phyloP scores from a whole-genome alignment of 53 echinoderm and acorn worm genomes.

The Patiria pectinifera region DNA sequence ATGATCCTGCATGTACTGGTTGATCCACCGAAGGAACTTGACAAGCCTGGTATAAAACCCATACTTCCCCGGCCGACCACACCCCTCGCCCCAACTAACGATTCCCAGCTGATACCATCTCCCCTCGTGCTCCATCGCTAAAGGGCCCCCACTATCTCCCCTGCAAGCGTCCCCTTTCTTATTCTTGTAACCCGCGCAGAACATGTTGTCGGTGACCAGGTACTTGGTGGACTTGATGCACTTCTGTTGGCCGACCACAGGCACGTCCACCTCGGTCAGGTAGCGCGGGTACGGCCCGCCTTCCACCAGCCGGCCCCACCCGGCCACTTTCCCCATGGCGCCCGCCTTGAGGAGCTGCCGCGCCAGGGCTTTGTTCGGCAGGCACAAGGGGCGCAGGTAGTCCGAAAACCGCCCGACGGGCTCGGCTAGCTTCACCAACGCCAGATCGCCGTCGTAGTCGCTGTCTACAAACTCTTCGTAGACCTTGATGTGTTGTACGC shows the following conservation, averaged over 20 bases:
- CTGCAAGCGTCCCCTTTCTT: slow-evolving; percentile 80
- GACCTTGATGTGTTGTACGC: slow-evolving; percentile 72
- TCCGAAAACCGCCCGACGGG: slow-evolving; percentile 80
- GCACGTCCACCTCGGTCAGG: slow-evolving; percentile 80
- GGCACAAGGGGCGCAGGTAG: slow-evolving; percentile 85
- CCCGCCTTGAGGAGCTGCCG: slow-evolving; percentile 54
- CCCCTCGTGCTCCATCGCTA: slow-evolving; percentile 60
- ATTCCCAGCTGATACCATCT: slow-evolving; percentile 83
- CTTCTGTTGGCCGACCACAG: slow-evolving; percentile 67
- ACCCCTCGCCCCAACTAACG: slow-evolving; percentile 97
- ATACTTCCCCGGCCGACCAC: slow-evolving; percentile 72
- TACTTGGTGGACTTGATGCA: slow-evolving; percentile 71
- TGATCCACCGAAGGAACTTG: slow-evolving; percentile 84
- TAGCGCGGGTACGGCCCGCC: slow-evolving; percentile 68
- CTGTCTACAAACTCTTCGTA: slow-evolving; percentile 59
- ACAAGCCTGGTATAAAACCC: slow-evolving; percentile 87
- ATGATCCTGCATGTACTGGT: slow-evolving; percentile 39
- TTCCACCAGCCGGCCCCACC: slow-evolving; percentile 68
- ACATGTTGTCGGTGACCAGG: slow-evolving; percentile 82
- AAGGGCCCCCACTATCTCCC: slow-evolving; percentile 92
- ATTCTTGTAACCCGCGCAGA: slow-evolving; percentile 82
- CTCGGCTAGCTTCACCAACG: slow-evolving; percentile 76
- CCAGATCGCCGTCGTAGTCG: slow-evolving; percentile 79
- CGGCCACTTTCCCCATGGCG: slow-evolving; percentile 67
- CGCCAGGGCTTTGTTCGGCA: slow-evolving; percentile 74